Percentiles rank a stretch among this genome's conserved stretches.
These are phyloP conservation scores for Limnothrissa miodon DNA, from an alignment of 2,113 vertebrate species.

Conservation along the genomic window DNA sequence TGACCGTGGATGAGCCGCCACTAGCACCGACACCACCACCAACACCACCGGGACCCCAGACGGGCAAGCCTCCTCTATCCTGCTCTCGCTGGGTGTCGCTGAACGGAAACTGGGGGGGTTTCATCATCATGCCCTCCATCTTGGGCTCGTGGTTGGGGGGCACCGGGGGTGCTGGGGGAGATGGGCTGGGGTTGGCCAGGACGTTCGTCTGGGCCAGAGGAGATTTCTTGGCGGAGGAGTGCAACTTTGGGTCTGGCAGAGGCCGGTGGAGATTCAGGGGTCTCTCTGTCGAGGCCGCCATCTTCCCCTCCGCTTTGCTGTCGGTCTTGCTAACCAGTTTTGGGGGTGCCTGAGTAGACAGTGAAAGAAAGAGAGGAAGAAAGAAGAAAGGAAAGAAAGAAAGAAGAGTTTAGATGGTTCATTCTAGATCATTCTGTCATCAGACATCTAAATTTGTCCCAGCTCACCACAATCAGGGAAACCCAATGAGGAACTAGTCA, in stretches of 20 bases:
- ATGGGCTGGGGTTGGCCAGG: conserved; percentile 56
- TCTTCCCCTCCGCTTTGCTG: conserved; percentile 68
- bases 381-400: conserved; percentile 48
- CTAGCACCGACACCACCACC: conserved; percentile 56
- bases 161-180: conserved; percentile 43
- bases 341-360: conserved; percentile 62
- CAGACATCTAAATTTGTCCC: neutral
- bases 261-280: conserved; percentile 71
- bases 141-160: conserved; percentile 59
- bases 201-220: conserved; percentile 56
- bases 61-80: conserved; percentile 61
- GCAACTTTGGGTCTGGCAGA: conserved; percentile 64
- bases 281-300: conserved; percentile 58
- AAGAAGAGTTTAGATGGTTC: conserved; percentile 32
- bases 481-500: neutral
- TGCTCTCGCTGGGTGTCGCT: conserved; percentile 78
- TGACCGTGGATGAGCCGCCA: conserved; percentile 83
- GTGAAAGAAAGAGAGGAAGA: conserved; percentile 38
- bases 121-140: conserved; percentile 74
- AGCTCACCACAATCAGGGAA: neutral
- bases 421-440: neutral
- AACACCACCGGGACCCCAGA: neutral
- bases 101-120: conserved; percentile 64
- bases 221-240: conserved; percentile 70
- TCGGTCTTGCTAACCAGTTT: conserved; percentile 72